phyloP scores from a whole-genome alignment of 2,797 vertebrate genomes.

The Argentina silus region DNA sequence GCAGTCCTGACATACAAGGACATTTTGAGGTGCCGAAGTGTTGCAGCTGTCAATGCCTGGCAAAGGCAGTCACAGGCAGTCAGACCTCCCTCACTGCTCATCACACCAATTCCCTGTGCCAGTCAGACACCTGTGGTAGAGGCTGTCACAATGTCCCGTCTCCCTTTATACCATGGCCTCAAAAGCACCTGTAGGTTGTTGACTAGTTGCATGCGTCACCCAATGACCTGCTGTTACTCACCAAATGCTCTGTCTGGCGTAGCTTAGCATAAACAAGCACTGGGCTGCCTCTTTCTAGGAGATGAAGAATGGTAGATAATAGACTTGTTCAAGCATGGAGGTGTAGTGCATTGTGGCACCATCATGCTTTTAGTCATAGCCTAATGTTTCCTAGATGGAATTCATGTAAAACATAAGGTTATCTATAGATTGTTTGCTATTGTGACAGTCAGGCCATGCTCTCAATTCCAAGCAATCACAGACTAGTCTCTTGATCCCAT shows the following conservation, averaged over 20 bases:
- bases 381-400: too few species aligned
- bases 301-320: too few species aligned
- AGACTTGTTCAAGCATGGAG: too few species aligned
- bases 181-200: background rate
- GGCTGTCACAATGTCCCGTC: slow-evolving; percentile 17
- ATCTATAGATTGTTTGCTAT: background rate
- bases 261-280: background rate
- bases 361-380: too few species aligned
- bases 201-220: slow-evolving; percentile 1
- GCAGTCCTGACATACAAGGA: slow-evolving; percentile 1
- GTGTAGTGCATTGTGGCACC: too few species aligned
- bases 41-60: background rate
- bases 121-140: slow-evolving; percentile 27
- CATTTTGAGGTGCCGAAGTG: slow-evolving; percentile 8
- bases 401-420: too few species aligned
- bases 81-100: background rate
- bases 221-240: slow-evolving; percentile 13
- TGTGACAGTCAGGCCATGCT: slow-evolving; percentile 8
- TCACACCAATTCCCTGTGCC: slow-evolving; percentile 17
- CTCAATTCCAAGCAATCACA: background rate
- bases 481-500: background rate
- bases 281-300: background rate
- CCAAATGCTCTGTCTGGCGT: background rate
- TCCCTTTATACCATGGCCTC: slow-evolving; percentile 2
- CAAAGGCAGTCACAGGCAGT: background rate